These are phyloP conservation scores for Drosophila nr. perissopoda DNA, from an alignment of 2,888 invertebrate species.

Conservation along the genomic window DNA sequence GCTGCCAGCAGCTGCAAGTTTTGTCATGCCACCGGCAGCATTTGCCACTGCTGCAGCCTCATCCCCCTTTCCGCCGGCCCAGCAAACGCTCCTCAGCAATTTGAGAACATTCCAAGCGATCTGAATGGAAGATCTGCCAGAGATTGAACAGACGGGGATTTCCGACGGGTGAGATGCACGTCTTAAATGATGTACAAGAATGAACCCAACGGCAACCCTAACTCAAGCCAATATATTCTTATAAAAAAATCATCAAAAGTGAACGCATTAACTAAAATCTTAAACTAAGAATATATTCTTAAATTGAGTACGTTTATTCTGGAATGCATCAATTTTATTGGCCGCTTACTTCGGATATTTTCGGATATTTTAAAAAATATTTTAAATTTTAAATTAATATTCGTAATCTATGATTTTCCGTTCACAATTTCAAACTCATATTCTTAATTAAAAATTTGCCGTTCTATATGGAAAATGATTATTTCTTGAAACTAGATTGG, in stretches of 20 bases:
- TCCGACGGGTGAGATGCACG: neutral
- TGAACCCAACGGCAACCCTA: neutral
- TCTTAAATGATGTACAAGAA: neutral
- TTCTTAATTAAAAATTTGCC: neutral
- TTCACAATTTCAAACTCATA: neutral
- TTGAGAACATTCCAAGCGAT: constrained; percentile 71
- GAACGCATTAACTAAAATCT: neutral
- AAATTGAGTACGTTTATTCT: neutral
- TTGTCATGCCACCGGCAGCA: constrained; percentile 51
- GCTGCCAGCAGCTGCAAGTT: constrained; percentile 52
- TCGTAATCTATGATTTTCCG: neutral
- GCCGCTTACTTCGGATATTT: neutral
- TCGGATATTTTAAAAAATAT: neutral
- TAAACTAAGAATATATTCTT: neutral
- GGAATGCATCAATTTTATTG: neutral
- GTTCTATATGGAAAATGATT: neutral
- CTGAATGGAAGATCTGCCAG: neutral
- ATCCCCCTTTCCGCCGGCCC: constrained; percentile 71
- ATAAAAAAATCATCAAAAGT: neutral
- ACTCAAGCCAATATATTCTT: neutral
- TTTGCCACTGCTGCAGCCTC: constrained; percentile 28
- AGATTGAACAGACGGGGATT: neutral
- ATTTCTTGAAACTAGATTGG: neutral
- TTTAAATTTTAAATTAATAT: neutral
- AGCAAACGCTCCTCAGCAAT: constrained; percentile 77